phyloP scores from a whole-genome alignment of 2,888 invertebrate genomes.

The Melanotus villosus region DNA sequence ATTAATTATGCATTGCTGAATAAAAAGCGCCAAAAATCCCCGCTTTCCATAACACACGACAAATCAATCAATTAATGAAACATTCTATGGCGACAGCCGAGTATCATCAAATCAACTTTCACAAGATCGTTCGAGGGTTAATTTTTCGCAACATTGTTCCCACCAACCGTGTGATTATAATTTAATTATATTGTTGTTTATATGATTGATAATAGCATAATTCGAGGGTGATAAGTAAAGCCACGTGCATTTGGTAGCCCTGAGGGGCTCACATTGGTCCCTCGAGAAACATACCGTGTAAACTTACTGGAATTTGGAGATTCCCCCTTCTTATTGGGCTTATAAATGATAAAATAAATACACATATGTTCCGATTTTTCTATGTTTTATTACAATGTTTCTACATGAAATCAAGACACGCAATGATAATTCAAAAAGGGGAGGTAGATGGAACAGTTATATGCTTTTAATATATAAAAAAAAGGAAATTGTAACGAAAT shows the following conservation, averaged over 20 bases:
- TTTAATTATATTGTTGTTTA: constrained; percentile 63
- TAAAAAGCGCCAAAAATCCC: too few relatives aligned
- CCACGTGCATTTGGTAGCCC: constrained; percentile 58
- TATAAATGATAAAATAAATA: constrained; percentile 51
- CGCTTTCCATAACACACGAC: background rate
- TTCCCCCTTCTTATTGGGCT: constrained; percentile 44
- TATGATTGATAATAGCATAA: constrained; percentile 65
- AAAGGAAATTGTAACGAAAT: too few relatives aligned
- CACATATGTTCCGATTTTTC: constrained; percentile 43
- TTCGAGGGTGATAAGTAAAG: constrained; percentile 59
- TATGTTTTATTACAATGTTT: background rate
- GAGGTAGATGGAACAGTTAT: background rate
- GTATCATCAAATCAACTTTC: background rate
- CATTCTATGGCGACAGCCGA: background rate
- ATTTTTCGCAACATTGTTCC: constrained; percentile 40
- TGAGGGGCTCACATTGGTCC: constrained; percentile 48
- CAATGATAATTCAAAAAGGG: background rate
- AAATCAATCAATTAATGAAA: background rate
- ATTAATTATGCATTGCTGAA: too few relatives aligned
- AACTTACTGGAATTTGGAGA: constrained; percentile 46
- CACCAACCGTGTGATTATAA: constrained; percentile 55
- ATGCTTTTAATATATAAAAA: background rate
- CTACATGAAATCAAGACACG: background rate
- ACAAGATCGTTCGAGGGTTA: background rate
- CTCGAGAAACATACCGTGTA: constrained; percentile 45